Conservation (phyloP, 2,113 vertebrate species). For the Dasyurus viverrinus region DNA sequence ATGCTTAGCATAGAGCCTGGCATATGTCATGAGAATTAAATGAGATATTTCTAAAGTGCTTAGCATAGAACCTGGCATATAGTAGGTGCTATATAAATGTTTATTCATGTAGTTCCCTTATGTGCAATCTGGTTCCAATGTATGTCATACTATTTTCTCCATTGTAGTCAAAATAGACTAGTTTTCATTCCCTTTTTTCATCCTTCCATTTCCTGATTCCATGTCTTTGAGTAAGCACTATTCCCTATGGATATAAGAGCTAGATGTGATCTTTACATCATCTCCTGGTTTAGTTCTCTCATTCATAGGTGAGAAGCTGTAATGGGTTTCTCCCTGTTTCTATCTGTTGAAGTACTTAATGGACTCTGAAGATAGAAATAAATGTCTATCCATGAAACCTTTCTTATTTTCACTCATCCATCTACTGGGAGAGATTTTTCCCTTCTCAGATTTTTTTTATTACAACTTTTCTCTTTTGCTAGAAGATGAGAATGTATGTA, state of each 20-base stretch:
- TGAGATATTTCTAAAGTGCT: background rate
- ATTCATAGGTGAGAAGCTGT: background rate
- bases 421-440: background rate
- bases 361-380: too few relatives aligned
- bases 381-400: background rate
- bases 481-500: background rate
- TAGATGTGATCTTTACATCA: background rate
- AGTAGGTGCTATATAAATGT: background rate
- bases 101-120: background rate
- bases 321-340: background rate
- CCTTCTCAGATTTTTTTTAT: background rate
- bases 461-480: background rate
- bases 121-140: background rate
- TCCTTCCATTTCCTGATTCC: background rate
- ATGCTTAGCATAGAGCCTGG: background rate
- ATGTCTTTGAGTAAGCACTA: background rate
- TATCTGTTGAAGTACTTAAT: background rate
- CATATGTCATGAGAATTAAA: background rate
- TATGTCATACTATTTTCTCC: background rate
- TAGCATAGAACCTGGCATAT: background rate
- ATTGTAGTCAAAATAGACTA: background rate
- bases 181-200: background rate
- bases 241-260: background rate
- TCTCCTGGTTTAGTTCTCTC: background rate
- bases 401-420: background rate